Evolutionary conservation across 2,113 vertebrate species (phyloP).

Genomic region (Uria aalge): DNA sequence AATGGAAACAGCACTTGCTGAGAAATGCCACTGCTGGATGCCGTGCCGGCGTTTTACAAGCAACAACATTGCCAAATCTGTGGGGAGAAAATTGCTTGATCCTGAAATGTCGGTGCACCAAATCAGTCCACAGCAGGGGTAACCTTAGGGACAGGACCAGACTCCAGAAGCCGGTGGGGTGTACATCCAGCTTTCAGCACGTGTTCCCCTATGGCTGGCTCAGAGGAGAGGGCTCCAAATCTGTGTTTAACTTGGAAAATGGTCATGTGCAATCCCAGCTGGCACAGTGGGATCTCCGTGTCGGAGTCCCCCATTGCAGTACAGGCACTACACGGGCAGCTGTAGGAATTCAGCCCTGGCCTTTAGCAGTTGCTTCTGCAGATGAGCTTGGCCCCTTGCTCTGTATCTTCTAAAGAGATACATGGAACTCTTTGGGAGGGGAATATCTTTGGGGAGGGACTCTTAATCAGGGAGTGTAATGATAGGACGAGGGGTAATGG

Average conservation of each 20-base stretch:
- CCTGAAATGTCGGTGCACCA: background rate
- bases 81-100: background rate
- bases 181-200: background rate
- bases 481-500: too few relatives aligned
- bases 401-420: background rate
- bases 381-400: background rate
- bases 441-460: too few relatives aligned
- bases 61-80: background rate
- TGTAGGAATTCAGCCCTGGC: background rate
- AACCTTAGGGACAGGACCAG: background rate
- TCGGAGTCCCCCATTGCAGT: fast-evolving
- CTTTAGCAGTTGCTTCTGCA: background rate
- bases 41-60: background rate
- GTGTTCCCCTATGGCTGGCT: background rate
- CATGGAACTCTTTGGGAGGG: too few relatives aligned
- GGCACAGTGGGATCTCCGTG: background rate
- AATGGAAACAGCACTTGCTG: background rate
- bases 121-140: background rate
- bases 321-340: background rate
- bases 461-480: too few relatives aligned
- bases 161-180: background rate
- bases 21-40: background rate
- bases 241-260: background rate
- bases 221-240: background rate
- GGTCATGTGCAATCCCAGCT: background rate